A percentile compares a stretch with the other conserved stretches of the same genome.
Conservation (phyloP, 53 echinoderm and acorn worm genomes). For the Zoroaster sp. region DNA sequence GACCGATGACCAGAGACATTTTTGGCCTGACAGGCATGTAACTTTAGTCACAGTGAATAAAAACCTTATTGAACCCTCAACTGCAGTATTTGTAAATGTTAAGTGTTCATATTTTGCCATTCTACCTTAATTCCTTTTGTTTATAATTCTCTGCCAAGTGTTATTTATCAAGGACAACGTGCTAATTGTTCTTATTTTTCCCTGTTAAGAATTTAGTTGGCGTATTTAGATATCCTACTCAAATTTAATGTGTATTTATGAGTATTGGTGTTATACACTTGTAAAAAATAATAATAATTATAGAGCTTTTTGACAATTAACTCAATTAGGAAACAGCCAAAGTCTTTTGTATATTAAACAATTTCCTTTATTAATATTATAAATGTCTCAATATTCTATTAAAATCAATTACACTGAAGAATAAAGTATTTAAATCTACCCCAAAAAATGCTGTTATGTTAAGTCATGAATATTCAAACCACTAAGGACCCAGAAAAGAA, state of each 20-base stretch:
- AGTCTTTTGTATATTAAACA: conserved; percentile 45
- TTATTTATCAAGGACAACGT: not conserved
- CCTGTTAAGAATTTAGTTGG: not conserved
- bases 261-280: conserved; percentile 17
- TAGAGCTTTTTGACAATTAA: not conserved
- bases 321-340: not conserved
- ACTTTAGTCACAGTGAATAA: too few relatives aligned
- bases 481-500: too few relatives aligned
- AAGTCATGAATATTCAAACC: too few relatives aligned
- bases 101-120: not conserved
- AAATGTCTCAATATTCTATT: conserved; percentile 45
- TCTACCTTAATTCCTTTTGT: not conserved
- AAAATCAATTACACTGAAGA: conserved; percentile 39
- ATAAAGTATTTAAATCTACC: conserved; percentile 40
- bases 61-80: too few relatives aligned
- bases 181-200: not conserved
- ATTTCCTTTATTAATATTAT: conserved; percentile 54
- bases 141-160: not conserved
- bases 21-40: too few relatives aligned
- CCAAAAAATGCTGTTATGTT: too few relatives aligned
- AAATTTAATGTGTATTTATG: conserved; percentile 43
- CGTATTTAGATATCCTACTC: conserved; percentile 36
- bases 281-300: not conserved
- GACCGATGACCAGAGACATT: too few relatives aligned
- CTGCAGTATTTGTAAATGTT: not conserved